These are phyloP conservation scores for Chiridota heheva DNA, from an alignment of 35 echinoderm and acorn worm genomes.

Conservation along the genomic window DNA sequence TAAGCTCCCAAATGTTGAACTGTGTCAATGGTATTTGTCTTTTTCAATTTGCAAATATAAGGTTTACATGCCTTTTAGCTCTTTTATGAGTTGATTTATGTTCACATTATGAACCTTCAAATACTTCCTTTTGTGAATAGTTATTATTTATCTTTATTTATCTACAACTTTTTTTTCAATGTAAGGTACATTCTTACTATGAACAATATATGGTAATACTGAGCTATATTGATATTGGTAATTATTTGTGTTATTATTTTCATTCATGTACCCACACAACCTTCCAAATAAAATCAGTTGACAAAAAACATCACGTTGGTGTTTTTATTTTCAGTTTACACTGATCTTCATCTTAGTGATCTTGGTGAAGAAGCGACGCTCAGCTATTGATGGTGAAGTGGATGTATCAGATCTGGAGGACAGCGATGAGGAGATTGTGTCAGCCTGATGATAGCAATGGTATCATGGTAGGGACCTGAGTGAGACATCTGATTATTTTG, in stretches of 20 bases:
- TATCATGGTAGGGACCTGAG: no score
- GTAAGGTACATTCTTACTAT: not conserved
- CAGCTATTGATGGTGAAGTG: constrained; percentile 74
- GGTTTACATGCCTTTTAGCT: no score
- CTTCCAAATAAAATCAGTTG: not conserved
- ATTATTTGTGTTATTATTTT: not conserved
- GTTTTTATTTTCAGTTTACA: constrained; percentile 52
- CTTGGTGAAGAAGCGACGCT: constrained; percentile 45
- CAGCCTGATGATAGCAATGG: no score
- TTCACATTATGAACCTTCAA: no score
- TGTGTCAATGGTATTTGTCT: no score
- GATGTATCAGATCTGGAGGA: constrained; percentile 83
- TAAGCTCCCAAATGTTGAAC: no score
- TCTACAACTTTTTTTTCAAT: not conserved
- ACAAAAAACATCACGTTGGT: not conserved
- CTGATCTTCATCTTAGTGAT: constrained; percentile 63
- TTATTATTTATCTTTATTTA: no score
- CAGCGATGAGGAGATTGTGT: constrained; percentile 80
- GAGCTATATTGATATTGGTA: not conserved
- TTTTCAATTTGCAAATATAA: no score
- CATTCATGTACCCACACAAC: not conserved
- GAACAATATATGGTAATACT: not conserved
- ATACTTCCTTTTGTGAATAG: no score
- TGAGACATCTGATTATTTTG: no score
- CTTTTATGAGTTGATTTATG: no score